A percentile compares a stretch with the other conserved stretches of the same genome.
These are phyloP conservation scores for Slavum lentiscoides DNA, from an alignment of 2,888 invertebrate species.

Conservation along the genomic window DNA sequence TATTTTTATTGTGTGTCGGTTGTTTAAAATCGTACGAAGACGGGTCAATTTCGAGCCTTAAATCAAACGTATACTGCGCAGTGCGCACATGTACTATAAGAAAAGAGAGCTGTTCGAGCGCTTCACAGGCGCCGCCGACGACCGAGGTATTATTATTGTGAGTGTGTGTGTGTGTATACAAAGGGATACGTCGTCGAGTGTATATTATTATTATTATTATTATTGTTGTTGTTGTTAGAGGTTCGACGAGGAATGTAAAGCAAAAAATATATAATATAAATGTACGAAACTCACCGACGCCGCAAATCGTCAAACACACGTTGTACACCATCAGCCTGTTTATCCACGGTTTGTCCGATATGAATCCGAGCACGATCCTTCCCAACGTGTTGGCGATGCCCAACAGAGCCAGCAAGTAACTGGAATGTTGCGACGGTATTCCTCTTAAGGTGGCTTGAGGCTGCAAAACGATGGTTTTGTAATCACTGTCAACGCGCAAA, in stretches of 20 bases:
- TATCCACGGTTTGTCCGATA: constrained; percentile 86
- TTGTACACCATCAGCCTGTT: constrained; percentile 91
- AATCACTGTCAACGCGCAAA: not conserved
- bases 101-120: no score
- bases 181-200: no score
- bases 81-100: no score
- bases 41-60: no score
- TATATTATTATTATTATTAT: no score
- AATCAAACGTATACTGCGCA: no score
- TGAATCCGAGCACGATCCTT: constrained; percentile 82
- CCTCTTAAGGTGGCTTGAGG: constrained; percentile 70
- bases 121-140: no score
- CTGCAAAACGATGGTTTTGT: constrained; percentile 57
- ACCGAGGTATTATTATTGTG: no score
- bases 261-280: constrained; percentile 28
- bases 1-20: no score
- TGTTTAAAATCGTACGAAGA: no score
- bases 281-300: constrained; percentile 70
- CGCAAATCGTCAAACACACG: constrained; percentile 82
- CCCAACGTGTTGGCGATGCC: constrained; percentile 89
- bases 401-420: constrained; percentile 76
- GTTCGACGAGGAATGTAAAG: constrained; percentile 55
- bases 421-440: constrained; percentile 66
- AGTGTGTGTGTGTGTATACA: no score
- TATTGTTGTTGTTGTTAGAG: not conserved